Evolutionary conservation across 2,888 invertebrate species (phyloP).

Genomic region (Sisyra nigra): DNA sequence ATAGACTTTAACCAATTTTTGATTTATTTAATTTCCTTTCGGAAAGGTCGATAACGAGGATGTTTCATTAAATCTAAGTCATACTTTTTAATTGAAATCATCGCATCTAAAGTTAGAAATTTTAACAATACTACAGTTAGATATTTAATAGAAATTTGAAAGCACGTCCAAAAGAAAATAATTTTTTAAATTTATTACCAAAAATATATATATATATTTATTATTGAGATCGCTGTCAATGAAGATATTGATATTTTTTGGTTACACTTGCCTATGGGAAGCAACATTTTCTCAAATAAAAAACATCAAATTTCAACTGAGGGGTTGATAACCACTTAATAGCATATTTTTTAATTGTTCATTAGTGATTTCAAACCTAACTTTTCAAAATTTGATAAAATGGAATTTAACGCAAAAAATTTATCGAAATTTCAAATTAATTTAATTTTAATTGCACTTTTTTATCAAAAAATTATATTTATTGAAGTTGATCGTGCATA

Average conservation of each 20-base stretch:
- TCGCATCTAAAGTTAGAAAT: constrained; percentile 11
- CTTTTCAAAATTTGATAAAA: too few species aligned
- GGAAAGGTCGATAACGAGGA: constrained; percentile 10
- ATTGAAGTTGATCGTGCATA: too few species aligned
- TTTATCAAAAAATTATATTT: too few species aligned
- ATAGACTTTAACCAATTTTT: too few species aligned
- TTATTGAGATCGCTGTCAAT: constrained; percentile 11
- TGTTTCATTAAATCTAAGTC: constrained; percentile 11
- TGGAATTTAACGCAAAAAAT: too few species aligned
- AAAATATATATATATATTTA: constrained; percentile 12
- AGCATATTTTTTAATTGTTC: too few species aligned
- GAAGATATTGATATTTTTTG: constrained; percentile 12
- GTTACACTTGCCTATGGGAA: constrained; percentile 10
- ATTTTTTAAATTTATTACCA: constrained; percentile 12
- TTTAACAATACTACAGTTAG: too few species aligned
- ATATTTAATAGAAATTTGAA: constrained; percentile 12
- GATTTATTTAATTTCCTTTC: constrained; percentile 11
- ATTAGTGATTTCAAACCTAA: too few species aligned
- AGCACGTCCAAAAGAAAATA: constrained; percentile 12
- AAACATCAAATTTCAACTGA: too few species aligned
- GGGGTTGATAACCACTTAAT: too few species aligned
- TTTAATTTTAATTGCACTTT: too few species aligned
- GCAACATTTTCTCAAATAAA: constrained; percentile 9
- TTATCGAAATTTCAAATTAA: too few species aligned
- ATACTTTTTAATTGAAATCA: constrained; percentile 11